Percentiles rank a stretch among this genome's conserved stretches.
phyloP scores from a whole-genome alignment of 2,113 vertebrate species.

The Chloebia gouldiae region DNA sequence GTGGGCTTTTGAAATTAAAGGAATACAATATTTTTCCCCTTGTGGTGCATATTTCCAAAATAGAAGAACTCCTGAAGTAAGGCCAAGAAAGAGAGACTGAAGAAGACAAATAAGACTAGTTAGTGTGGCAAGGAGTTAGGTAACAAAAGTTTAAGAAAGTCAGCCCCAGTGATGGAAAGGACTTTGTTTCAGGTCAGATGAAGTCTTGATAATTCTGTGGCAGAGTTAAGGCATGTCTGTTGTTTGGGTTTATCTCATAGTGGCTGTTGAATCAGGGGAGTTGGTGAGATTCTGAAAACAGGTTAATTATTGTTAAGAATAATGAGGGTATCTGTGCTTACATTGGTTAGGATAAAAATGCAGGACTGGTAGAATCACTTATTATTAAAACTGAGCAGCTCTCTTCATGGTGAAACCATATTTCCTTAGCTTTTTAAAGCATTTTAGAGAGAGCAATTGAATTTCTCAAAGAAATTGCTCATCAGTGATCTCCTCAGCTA shows the following conservation, averaged over 20 bases:
- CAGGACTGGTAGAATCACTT: not conserved
- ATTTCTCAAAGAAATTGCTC: not conserved
- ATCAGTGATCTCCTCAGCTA: not conserved
- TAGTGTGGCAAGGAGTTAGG: not conserved
- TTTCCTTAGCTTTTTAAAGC: not conserved
- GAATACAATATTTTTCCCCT: not conserved
- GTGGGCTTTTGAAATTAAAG: conserved; percentile 45
- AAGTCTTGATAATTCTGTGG: not conserved
- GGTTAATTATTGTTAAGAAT: not conserved
- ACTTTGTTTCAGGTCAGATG: not conserved
- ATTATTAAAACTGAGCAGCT: not conserved
- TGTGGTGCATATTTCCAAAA: not conserved
- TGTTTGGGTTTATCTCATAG: not conserved
- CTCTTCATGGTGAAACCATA: not conserved
- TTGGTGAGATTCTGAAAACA: not conserved
- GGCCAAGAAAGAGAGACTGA: not conserved
- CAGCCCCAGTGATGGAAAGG: not conserved
- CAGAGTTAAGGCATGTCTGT: not conserved
- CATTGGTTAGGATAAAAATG: not conserved
- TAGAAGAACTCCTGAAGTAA: not conserved
- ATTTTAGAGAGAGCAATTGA: not conserved
- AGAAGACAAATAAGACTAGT: not conserved
- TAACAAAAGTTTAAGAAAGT: not conserved
- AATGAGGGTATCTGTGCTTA: not conserved
- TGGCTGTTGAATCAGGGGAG: not conserved